These are phyloP conservation scores for Pterobdella sp. DNA, from an alignment of 2,888 invertebrate species.

Conservation along the genomic window DNA sequence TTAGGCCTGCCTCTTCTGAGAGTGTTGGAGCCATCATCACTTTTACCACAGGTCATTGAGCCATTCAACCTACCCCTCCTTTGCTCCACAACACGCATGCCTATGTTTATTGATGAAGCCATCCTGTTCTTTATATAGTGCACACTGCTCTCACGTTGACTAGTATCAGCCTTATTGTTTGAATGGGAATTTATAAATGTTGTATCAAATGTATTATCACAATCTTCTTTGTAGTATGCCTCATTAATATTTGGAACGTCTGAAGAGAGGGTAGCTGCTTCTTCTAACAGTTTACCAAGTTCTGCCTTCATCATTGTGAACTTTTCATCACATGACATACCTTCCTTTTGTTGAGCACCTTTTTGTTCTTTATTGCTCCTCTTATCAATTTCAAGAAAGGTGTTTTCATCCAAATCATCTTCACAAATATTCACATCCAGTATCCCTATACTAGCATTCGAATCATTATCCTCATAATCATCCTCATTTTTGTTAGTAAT, in stretches of 20 bases:
- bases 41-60: not conserved
- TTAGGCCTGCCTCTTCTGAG: conserved; percentile 18
- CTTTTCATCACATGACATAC: not conserved
- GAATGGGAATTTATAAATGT: not conserved
- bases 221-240: not conserved
- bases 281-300: not conserved
- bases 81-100: not conserved
- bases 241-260: not conserved
- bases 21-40: not conserved
- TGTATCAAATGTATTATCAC: too few relatives aligned
- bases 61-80: not conserved
- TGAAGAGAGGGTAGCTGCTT: not conserved
- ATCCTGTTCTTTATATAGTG: too few relatives aligned
- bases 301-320: not conserved
- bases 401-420: not conserved
- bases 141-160: not conserved
- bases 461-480: not conserved
- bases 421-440: not conserved
- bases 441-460: not conserved
- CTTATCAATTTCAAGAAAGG: not conserved
- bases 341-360: not conserved
- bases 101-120: too few relatives aligned
- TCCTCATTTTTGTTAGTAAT: not conserved
- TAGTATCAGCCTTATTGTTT: not conserved
- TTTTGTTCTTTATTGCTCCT: not conserved